A percentile compares a stretch with the other conserved stretches of the same genome.
Evolutionary conservation across 1,140 invertebrate species (phyloP).

Genomic region (Diuraphis noxia): DNA sequence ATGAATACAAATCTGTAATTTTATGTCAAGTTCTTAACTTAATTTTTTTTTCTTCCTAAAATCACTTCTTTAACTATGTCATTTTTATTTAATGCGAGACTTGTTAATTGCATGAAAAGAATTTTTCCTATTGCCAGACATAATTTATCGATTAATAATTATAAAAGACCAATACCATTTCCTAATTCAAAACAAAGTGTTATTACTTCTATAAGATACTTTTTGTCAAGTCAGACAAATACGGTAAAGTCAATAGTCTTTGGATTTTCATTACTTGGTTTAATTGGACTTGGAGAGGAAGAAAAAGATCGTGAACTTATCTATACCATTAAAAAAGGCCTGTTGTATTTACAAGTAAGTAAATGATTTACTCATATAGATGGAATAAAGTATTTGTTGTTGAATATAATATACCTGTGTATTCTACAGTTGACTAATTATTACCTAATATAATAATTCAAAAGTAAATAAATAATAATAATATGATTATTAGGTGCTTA

Average conservation of each 20-base stretch:
- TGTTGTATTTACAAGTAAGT: constrained; percentile 68
- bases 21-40: background rate
- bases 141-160: background rate
- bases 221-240: background rate
- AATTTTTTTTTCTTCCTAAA: no score
- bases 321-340: constrained; percentile 73
- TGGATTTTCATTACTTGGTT: constrained; percentile 50
- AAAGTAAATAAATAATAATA: background rate
- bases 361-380: constrained; percentile 24
- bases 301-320: constrained; percentile 72
- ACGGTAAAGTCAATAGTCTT: background rate
- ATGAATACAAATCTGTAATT: background rate
- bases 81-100: background rate
- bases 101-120: background rate
- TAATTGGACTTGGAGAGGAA: constrained; percentile 60
- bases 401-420: no score
- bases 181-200: background rate
- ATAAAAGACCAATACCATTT: background rate
- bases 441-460: background rate
- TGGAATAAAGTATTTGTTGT: background rate
- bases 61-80: background rate
- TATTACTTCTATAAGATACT: background rate
- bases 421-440: background rate
- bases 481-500: no score
- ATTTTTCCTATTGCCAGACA: background rate